Base-by-base conservation (phyloP, 2,888 invertebrate species). In the Uropetala carovei region DNA sequence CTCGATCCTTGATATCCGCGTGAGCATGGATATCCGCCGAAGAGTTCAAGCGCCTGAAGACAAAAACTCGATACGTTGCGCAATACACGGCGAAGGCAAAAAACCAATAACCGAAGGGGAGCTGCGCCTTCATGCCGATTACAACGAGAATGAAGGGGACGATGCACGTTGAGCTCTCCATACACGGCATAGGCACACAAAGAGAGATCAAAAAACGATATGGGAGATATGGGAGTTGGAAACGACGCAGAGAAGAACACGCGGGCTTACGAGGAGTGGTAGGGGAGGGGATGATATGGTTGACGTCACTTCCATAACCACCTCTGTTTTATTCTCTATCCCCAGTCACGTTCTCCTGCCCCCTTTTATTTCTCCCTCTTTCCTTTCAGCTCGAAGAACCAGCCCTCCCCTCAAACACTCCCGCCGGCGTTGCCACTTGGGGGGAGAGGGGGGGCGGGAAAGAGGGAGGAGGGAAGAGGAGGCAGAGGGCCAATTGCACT, bases 41-140 rank as follows among this genome's bases (percentile, higher is more conserved):
- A 43, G 43, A 43, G 5, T 43, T 43, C 3, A 43, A 43, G 43
- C 43, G 68, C 8, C 68, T 7, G 64, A 64, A 64, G 64, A 64
- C 64, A 68, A 18, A 68, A 68, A 75, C 75, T 27, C 75, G 27
- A 75, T 75, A 75, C 22, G 11, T 22, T 10, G n/a, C 68, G 68
- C 68, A 68, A 68, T 68, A n/a, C 22, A 68, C 18, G 68, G 68
- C 68, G n/a, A 22, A 68, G 68, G 27, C 75, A 75, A 75, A 75
- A 43, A 75, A 75, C 75, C 75, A 75, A 75, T 75, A 75, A 75
- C 75, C 75, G 27, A 75, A 75, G 75, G 75, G 75, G 27, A 75
- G 75, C 22, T 18, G 75, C 75, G 75, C 75, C 68, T n/a, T 22
- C 9, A 14, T 27, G 75, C 27, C 75, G 22, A 75, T 75, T 75